Evolutionary conservation across 2,797 vertebrate species (phyloP).

Genomic region (Pteropus rufus): DNA sequence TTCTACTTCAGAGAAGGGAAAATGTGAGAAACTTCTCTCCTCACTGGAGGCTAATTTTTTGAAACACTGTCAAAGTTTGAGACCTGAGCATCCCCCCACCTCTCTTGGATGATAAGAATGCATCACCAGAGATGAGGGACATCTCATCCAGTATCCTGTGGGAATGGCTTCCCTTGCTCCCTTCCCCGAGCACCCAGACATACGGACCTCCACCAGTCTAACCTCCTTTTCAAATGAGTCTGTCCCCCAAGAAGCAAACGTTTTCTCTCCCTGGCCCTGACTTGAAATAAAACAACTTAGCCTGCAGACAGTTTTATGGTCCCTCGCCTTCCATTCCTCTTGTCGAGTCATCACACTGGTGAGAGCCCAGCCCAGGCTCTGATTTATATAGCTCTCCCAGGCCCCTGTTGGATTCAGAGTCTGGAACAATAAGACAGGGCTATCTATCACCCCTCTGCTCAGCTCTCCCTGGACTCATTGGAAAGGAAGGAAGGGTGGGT

Average conservation of each 20-base stretch:
- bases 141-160: background rate
- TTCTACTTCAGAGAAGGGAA: background rate
- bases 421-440: conserved; percentile 73
- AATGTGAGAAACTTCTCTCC: background rate
- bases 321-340: conserved; percentile 74
- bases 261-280: conserved; percentile 69
- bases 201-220: background rate
- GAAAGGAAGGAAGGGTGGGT: conserved; percentile 54
- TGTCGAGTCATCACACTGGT: conserved; percentile 65
- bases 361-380: conserved; percentile 66
- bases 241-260: conserved; percentile 56
- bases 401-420: conserved; percentile 70
- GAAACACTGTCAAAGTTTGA: background rate
- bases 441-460: conserved; percentile 69
- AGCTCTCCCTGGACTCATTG: conserved; percentile 69
- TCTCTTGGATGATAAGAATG: background rate
- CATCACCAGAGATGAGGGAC: background rate
- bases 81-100: background rate
- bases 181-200: background rate
- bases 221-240: conserved; percentile 40
- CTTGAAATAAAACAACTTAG: conserved; percentile 72
- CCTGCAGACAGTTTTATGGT: conserved; percentile 77
- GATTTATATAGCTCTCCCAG: conserved; percentile 76
- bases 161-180: background rate
- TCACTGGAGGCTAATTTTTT: background rate